Percentiles rank a stretch among this genome's conserved stretches.
These are phyloP conservation scores for Philopotamus ludificatus DNA, from an alignment of 1,140 invertebrate species.

Conservation along the genomic window DNA sequence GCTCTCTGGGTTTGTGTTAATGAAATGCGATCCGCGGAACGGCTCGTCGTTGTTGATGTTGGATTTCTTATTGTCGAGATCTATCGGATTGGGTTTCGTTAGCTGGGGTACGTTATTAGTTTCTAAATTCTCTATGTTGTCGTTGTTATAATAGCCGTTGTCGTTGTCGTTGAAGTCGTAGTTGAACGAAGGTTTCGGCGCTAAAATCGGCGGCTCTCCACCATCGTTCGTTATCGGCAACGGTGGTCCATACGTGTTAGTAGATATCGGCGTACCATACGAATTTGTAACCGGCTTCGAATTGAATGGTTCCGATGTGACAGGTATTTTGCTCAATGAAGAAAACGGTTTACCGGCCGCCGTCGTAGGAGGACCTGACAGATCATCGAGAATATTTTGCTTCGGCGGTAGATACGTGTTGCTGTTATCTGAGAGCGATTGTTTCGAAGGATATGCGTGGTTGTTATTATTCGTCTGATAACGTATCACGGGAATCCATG, in stretches of 20 bases:
- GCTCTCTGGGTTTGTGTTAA: constrained; percentile 21
- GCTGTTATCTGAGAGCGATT: constrained; percentile 26
- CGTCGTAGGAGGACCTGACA: constrained; percentile 8
- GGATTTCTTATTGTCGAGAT: not conserved
- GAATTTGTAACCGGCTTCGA: constrained; percentile 31
- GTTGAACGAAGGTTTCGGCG: constrained; percentile 12
- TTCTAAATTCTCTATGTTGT: constrained; percentile 19
- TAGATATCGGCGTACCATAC: constrained; percentile 35
- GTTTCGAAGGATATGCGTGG: constrained; percentile 35
- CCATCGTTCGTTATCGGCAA: constrained; percentile 29
- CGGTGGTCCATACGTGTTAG: constrained; percentile 30
- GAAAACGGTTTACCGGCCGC: constrained; percentile 24
- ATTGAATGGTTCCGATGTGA: not conserved
- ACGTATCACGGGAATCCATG: constrained; percentile 72
- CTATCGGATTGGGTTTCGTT: not conserved
- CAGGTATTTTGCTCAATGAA: not conserved
- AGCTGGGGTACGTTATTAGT: constrained; percentile 22
- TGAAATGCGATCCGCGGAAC: not conserved
- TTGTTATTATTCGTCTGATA: constrained; percentile 45
- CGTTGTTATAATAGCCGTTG: constrained; percentile 6
- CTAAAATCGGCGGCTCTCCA: constrained; percentile 8
- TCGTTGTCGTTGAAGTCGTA: constrained; percentile 11
- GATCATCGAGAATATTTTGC: constrained; percentile 32
- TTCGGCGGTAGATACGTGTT: constrained; percentile 41
- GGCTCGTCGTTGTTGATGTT: not conserved